A percentile compares a stretch with the other conserved stretches of the same genome.
Evolutionary conservation across 1,140 invertebrate species (phyloP).

Genomic region (Drosophila tsacasi): DNA sequence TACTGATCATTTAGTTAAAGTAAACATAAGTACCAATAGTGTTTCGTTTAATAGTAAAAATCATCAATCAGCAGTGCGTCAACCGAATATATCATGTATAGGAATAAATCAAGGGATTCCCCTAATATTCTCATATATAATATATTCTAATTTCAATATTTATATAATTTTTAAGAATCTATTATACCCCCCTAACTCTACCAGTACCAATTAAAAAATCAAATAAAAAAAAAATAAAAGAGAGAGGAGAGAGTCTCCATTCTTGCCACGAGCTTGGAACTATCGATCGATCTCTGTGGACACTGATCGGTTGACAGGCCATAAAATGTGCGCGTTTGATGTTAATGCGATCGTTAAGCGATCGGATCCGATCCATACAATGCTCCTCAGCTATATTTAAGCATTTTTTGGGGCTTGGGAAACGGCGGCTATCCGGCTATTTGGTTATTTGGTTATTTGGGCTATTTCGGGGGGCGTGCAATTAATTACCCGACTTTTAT

Average conservation of each 20-base stretch:
- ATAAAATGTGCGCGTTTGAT: slow-evolving; percentile 74
- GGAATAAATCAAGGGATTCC: background rate
- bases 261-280: slow-evolving; percentile 28
- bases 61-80: too few species aligned
- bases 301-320: slow-evolving; percentile 48
- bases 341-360: slow-evolving; percentile 62
- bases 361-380: slow-evolving; percentile 26
- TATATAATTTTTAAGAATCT: background rate
- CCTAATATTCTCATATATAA: background rate
- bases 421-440: slow-evolving; percentile 28
- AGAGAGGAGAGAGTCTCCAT: slow-evolving; percentile 28
- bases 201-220: background rate
- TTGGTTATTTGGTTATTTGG: background rate
- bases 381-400: slow-evolving; percentile 8
- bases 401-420: slow-evolving; percentile 24
- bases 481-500: slow-evolving; percentile 46
- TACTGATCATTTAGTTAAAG: too few species aligned
- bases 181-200: background rate
- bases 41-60: background rate
- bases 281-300: slow-evolving; percentile 42
- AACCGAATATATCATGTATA: too few species aligned
- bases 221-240: background rate
- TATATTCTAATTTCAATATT: background rate
- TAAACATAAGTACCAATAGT: background rate
- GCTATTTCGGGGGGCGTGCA: slow-evolving; percentile 39